Conservation (phyloP, 2,113 vertebrate genomes). For the Prionailurus viverrinus region DNA sequence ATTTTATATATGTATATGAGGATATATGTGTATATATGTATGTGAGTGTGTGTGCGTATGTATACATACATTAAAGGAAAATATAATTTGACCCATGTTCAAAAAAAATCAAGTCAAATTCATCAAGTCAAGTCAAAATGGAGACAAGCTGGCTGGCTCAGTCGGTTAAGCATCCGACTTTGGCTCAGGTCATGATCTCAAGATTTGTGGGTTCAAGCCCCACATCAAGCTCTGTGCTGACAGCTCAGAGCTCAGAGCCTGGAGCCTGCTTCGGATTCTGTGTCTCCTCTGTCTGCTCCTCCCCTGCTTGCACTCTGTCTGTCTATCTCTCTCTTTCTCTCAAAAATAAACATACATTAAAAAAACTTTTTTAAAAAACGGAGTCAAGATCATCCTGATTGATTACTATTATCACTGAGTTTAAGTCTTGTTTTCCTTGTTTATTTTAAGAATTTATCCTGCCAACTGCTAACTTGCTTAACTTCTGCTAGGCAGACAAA, state of each 20-base stretch:
- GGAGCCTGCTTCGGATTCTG: no score
- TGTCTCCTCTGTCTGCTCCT: no score
- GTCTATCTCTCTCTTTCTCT: no score
- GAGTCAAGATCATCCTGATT: background rate
- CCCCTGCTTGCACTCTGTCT: no score
- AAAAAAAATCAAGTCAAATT: background rate
- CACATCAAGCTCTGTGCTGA: no score
- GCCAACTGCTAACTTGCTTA: slow-evolving; percentile 32
- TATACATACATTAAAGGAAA: background rate
- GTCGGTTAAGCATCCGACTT: no score
- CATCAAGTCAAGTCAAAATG: background rate
- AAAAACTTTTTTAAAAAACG: background rate
- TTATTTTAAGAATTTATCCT: background rate
- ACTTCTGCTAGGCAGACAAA: background rate
- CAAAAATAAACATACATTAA: no score
- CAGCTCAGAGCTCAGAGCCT: no score
- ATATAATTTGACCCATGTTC: background rate
- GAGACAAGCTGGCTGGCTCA: background rate
- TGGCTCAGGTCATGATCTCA: no score
- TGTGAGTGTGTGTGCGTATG: background rate
- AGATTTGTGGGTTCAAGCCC: no score
- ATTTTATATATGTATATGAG: background rate
- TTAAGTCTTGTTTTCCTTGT: background rate
- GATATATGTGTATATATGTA: background rate
- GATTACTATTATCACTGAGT: background rate